Base-by-base conservation (phyloP, 2,113 vertebrate species). In the Paramormyrops kingsleyae region DNA sequence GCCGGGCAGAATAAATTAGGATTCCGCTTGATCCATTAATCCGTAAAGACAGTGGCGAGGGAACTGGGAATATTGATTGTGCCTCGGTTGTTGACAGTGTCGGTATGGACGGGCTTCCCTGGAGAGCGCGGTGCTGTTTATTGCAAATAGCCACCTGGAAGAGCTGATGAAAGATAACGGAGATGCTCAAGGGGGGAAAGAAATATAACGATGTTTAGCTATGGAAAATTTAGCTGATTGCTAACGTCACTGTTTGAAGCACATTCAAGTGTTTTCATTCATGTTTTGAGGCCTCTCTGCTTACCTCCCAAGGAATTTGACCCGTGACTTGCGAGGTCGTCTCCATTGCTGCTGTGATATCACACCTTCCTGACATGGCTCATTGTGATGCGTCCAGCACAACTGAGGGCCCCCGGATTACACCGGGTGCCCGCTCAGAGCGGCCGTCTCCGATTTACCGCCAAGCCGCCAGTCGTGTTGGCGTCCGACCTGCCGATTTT, bases 1-100 rank as follows among this genome's bases (percentile, higher is more conserved):
- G 83, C 46, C 44, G 42, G 44, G 52, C 42, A n/a, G 89, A 89
- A 89, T 89, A 89, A 85, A 89, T 89, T 66, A 86, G 83, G 83
- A 89, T 47, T 53, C 24, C 52, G 21, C 89, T 66, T 85, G 89
- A 86, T 86, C 83, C 77, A 86, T 86, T 85, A 89, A 89, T 59
- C 89, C 53, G 66, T 49, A 84, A 89, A 56, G 83, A 86, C 88
- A 84, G 88, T 62, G 80, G 74, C 49, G 24, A 85, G 80, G n/a
- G 83, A 89, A 50, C 89, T 46, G 52, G 19, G 83, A 47, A 84
- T 21, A 89, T 85, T 47, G 83, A 86, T 86, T 89, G 53, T 87
- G 27, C 88, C 89, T 86, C 1, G 53, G n/a, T 53, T 46, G 83
- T 49, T 84, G 88, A 89, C 88, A 62, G 77, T 49, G 89, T 66